These are phyloP conservation scores for Ascaphus truei DNA, from an alignment of 2,113 vertebrate species.

Conservation along the genomic window DNA sequence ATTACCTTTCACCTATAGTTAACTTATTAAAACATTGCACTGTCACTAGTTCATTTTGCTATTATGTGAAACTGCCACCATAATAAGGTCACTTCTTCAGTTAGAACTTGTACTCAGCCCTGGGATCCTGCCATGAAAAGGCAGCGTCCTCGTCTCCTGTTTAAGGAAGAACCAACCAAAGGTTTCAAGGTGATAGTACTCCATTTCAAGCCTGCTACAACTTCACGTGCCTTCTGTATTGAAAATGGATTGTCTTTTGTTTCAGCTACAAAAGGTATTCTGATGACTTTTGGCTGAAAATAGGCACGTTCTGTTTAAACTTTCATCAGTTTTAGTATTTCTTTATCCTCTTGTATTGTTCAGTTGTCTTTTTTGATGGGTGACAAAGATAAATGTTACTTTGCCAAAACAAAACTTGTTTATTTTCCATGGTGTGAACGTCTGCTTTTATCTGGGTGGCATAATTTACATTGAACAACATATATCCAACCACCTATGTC, in stretches of 20 bases:
- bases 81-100: too few species aligned
- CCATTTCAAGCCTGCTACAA: neutral
- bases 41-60: too few species aligned
- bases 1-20: too few species aligned
- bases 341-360: neutral
- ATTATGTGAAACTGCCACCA: too few species aligned
- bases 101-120: too few species aligned
- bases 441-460: too few species aligned
- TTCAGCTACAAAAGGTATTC: neutral
- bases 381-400: neutral
- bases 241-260: constrained; percentile 1
- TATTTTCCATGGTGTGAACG: too few species aligned
- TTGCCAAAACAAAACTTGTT: too few species aligned
- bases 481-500: too few species aligned
- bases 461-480: too few species aligned
- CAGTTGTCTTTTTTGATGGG: neutral
- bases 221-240: neutral
- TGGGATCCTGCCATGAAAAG: neutral
- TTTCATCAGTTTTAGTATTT: neutral
- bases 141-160: neutral
- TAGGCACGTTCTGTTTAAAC: neutral
- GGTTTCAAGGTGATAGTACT: constrained; percentile 5
- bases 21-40: too few species aligned
- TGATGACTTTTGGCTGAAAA: neutral
- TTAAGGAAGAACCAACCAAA: neutral